A percentile compares a stretch with the other conserved stretches of the same genome.
These are phyloP conservation scores for Brachyistius frenatus DNA, from an alignment of 2,113 vertebrate genomes.

Conservation along the genomic window DNA sequence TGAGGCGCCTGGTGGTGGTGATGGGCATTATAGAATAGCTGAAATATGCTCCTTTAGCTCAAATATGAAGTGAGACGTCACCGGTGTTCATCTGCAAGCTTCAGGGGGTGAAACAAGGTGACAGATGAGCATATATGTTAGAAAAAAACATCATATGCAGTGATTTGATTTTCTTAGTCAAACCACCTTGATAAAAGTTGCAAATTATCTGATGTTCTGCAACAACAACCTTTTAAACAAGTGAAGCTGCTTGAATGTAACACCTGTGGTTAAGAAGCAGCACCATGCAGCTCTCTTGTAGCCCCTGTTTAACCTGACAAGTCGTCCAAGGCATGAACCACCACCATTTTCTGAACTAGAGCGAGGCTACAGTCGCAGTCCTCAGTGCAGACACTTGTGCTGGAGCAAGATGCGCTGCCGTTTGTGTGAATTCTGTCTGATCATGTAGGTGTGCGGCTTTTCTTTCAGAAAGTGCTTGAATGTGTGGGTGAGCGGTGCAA, in stretches of 20 bases:
- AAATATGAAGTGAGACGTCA: conserved; percentile 4
- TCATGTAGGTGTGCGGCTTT: conserved; percentile 61
- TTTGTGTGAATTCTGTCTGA: conserved; percentile 57
- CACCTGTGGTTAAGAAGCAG: conserved; percentile 4
- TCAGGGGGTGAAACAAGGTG: conserved; percentile 8
- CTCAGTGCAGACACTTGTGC: conserved; percentile 39
- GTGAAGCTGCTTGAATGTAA: conserved; percentile 12
- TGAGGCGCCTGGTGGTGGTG: conserved; percentile 35
- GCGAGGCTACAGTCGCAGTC: conserved; percentile 23
- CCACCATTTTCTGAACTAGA: conserved; percentile 8
- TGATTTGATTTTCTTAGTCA: background rate
- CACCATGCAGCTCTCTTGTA: background rate
- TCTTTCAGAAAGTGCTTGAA: conserved; percentile 47
- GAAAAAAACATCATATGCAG: background rate
- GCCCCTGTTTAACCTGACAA: conserved; percentile 29
- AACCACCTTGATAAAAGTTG: background rate
- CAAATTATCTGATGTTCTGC: background rate
- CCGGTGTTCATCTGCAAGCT: background rate
- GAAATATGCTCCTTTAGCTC: conserved; percentile 14
- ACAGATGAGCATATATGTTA: background rate
- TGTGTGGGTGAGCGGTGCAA: conserved; percentile 68
- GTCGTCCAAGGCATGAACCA: conserved; percentile 19
- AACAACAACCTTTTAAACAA: conserved; percentile 8
- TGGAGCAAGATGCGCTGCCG: conserved; percentile 42
- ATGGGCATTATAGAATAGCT: conserved; percentile 37